Conservation (phyloP, 1,140 invertebrate species). For the Leptinotarsa defecta region DNA sequence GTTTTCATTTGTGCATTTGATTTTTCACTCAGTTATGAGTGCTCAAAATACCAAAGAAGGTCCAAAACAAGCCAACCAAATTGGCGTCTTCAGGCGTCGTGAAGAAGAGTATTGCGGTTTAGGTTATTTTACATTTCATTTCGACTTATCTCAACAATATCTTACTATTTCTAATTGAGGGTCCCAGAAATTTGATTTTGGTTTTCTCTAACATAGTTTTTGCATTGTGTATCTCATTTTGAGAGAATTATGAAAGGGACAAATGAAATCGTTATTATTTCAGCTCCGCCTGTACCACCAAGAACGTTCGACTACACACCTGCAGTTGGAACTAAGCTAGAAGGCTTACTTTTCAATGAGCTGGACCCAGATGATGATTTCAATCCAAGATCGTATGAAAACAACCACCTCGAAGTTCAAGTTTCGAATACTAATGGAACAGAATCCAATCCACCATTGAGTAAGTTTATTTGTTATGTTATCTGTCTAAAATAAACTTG, state of each 20-base stretch:
- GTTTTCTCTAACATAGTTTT: no score
- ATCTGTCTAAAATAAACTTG: no score
- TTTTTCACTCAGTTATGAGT: background rate
- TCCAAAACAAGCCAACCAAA: no score
- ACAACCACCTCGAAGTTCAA: slow-evolving; percentile 30
- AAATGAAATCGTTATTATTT: slow-evolving; percentile 14
- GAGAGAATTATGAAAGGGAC: no score
- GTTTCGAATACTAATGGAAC: slow-evolving; percentile 52
- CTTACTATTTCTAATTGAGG: no score
- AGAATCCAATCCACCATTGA: slow-evolving; percentile 60
- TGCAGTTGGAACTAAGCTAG: slow-evolving; percentile 76
- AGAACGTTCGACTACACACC: slow-evolving; percentile 68
- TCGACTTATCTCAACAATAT: no score
- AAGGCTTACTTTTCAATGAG: slow-evolving; percentile 82
- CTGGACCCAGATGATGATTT: slow-evolving; percentile 68
- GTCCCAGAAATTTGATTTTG: no score
- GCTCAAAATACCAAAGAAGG: no score
- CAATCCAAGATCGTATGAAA: slow-evolving; percentile 55
- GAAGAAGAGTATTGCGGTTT: no score
- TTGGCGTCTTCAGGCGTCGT: no score
- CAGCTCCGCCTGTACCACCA: slow-evolving; percentile 70
- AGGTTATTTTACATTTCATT: no score
- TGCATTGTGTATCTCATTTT: no score
- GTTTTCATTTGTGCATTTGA: background rate
- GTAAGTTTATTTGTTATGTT: slow-evolving; percentile 58